Conservation (phyloP, 2,797 vertebrate species). For the Rhinichthys osculus region DNA sequence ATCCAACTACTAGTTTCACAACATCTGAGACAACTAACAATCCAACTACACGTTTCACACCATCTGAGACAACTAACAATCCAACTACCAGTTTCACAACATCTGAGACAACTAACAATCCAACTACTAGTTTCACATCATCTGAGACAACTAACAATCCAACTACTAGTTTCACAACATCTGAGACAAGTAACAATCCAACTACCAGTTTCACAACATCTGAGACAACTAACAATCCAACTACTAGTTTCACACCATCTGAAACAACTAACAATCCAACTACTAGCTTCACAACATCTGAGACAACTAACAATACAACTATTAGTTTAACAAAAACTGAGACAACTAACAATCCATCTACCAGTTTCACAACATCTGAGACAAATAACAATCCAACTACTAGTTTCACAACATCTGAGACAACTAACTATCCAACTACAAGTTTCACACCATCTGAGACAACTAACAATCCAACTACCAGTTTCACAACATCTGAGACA, state of each 20-base stretch:
- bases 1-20: neutral
- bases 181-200: accelerated
- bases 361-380: too few species aligned
- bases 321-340: accelerated
- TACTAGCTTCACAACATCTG: too few species aligned
- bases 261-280: neutral
- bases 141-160: neutral
- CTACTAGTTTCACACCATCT: accelerated
- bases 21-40: accelerated
- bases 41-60: neutral
- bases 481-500: neutral
- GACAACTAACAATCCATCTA: neutral
- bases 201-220: accelerated
- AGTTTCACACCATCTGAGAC: accelerated
- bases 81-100: accelerated
- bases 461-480: neutral
- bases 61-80: accelerated
- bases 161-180: accelerated
- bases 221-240: accelerated
- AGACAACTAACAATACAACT: neutral
- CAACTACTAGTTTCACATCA: accelerated
- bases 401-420: accelerated
- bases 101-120: neutral
- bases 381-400: too few species aligned
- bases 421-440: neutral